These are phyloP conservation scores for Apis laboriosa DNA, from an alignment of 1,140 invertebrate genomes.

Conservation along the genomic window DNA sequence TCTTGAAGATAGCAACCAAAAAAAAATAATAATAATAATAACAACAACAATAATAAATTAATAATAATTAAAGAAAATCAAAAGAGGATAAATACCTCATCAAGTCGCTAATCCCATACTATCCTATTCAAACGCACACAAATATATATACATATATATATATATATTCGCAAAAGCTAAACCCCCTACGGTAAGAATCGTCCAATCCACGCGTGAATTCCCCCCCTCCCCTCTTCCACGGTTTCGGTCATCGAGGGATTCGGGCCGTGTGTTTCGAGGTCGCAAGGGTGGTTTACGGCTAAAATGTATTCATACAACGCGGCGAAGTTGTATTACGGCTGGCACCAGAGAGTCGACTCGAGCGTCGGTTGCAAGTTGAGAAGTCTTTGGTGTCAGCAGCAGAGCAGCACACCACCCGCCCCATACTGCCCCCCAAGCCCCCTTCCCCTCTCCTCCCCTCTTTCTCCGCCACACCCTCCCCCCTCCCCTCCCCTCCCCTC, in stretches of 20 bases:
- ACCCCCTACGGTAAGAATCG: background rate
- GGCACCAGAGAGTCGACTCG: slow-evolving; percentile 60
- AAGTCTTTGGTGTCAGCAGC: slow-evolving; percentile 76
- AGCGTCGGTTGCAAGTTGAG: slow-evolving; percentile 68
- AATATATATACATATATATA: no score
- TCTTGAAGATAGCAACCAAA: no score
- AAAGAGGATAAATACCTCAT: no score
- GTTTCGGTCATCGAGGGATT: slow-evolving; percentile 43
- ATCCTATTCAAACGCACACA: no score
- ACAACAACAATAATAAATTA: no score
- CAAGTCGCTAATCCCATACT: no score
- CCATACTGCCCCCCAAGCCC: background rate
- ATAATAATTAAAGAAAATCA: no score
- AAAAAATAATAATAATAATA: no score
- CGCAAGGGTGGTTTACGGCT: slow-evolving; percentile 52
- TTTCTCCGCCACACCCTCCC: background rate
- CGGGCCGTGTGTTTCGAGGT: slow-evolving; percentile 41
- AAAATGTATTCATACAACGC: slow-evolving; percentile 64
- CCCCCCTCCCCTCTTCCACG: background rate
- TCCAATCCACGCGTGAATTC: background rate
- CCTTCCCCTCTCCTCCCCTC: slow-evolving; percentile 3
- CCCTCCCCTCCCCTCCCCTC: background rate
- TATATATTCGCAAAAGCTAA: no score
- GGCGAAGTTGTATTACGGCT: slow-evolving; percentile 67
- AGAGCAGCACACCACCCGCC: slow-evolving; percentile 45